phyloP scores from a whole-genome alignment of 2,113 vertebrate genomes.

The Aphelocoma coerulescens region DNA sequence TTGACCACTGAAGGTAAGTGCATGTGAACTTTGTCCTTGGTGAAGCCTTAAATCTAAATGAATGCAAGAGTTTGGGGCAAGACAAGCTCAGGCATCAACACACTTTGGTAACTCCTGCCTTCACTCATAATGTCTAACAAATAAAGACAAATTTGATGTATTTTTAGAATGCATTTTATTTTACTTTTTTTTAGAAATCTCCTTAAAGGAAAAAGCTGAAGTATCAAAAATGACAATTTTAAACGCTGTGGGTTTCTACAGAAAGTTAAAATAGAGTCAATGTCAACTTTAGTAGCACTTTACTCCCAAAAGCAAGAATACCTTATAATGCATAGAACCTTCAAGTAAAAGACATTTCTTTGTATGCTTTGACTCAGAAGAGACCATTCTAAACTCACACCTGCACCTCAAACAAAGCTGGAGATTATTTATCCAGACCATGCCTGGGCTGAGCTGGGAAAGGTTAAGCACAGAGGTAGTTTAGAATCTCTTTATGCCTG shows the following conservation, averaged over 20 bases:
- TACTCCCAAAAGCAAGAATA: neutral
- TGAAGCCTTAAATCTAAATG: neutral
- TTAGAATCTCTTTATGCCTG: neutral
- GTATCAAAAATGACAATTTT: neutral
- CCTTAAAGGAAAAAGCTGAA: neutral
- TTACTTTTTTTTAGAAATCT: neutral
- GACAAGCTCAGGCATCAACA: neutral
- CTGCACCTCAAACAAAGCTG: neutral
- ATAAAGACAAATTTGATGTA: neutral
- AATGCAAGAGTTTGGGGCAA: neutral
- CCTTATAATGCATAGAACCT: neutral
- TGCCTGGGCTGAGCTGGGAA: neutral
- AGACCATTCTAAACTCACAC: neutral
- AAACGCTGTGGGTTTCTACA: neutral
- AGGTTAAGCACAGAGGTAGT: neutral
- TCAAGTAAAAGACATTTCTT: neutral
- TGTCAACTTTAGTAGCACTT: neutral
- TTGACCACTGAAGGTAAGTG: neutral
- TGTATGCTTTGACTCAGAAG: neutral
- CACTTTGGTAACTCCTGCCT: neutral
- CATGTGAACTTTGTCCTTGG: neutral
- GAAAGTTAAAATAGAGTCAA: neutral
- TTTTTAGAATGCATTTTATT: neutral
- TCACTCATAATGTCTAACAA: neutral
- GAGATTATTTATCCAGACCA: neutral